A percentile compares a stretch with the other conserved stretches of the same genome.
Conservation (phyloP, 2,113 vertebrate species). For the Trematocara zebra region DNA sequence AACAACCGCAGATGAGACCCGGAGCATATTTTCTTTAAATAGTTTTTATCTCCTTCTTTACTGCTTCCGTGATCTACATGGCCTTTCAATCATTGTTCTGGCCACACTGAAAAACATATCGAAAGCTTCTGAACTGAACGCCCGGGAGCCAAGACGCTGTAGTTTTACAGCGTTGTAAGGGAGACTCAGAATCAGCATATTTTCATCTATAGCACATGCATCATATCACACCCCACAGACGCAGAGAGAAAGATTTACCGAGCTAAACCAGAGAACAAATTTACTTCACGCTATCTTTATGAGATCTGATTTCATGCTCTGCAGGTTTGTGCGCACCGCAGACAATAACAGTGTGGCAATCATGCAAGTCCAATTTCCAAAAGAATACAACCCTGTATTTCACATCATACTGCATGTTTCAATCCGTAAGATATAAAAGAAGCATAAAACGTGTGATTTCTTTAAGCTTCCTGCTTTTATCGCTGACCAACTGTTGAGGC, state of each 20-base stretch:
- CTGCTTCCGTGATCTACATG: background rate
- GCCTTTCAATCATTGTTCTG: background rate
- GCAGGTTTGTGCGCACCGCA: background rate
- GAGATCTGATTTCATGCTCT: conserved; percentile 47
- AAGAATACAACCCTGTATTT: background rate
- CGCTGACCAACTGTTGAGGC: background rate
- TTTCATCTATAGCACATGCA: background rate
- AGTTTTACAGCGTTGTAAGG: background rate
- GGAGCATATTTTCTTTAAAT: conserved; percentile 2
- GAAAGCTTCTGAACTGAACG: background rate
- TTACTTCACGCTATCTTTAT: conserved; percentile 33
- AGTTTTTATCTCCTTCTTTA: background rate
- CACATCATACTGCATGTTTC: background rate
- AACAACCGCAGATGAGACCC: background rate
- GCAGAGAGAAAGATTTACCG: background rate
- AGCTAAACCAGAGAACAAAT: conserved; percentile 32
- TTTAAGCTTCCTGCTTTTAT: background rate
- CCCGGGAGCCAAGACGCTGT: background rate
- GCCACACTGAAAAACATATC: background rate
- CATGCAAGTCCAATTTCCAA: conserved; percentile 9
- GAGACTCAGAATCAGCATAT: background rate
- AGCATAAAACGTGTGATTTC: background rate
- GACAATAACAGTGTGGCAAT: conserved; percentile 7
- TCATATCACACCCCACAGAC: background rate
- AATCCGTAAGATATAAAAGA: background rate